Percentiles rank a stretch among this genome's conserved stretches.
Evolutionary conservation across 2,113 vertebrate species (phyloP).

Genomic region (Lanius collurio): DNA sequence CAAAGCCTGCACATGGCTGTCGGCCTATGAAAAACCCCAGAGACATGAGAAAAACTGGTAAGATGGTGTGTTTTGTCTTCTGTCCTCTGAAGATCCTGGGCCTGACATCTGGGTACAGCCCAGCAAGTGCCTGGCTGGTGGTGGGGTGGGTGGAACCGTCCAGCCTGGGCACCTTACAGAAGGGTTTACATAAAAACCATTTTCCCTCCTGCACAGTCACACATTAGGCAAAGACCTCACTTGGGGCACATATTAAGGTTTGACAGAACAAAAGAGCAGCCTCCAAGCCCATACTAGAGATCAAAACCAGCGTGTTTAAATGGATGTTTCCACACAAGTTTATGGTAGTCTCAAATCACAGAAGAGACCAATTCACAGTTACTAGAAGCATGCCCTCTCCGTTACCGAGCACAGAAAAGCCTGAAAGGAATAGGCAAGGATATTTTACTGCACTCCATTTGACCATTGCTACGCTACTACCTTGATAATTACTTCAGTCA

Average conservation of each 20-base stretch:
- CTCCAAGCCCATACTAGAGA: neutral
- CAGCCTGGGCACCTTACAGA: neutral
- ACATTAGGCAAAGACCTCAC: neutral
- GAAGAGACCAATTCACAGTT: neutral
- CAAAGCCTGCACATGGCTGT: neutral
- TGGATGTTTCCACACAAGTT: neutral
- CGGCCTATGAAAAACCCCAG: rapidly evolving
- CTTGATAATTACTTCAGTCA: neutral
- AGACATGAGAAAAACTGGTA: neutral
- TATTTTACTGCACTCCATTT: neutral
- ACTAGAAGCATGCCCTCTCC: neutral
- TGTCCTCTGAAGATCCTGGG: neutral
- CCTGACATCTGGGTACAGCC: neutral
- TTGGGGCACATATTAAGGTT: neutral
- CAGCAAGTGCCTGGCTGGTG: neutral
- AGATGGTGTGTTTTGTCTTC: neutral
- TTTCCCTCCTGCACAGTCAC: neutral
- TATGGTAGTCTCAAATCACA: neutral
- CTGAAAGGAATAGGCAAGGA: neutral
- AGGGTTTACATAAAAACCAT: neutral
- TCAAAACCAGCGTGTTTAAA: neutral
- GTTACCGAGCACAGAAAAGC: neutral
- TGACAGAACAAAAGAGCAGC: neutral
- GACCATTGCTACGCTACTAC: neutral
- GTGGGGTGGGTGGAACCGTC: neutral